Conservation (phyloP, 2,797 vertebrate genomes). For the Melanotaenia pygmaea region DNA sequence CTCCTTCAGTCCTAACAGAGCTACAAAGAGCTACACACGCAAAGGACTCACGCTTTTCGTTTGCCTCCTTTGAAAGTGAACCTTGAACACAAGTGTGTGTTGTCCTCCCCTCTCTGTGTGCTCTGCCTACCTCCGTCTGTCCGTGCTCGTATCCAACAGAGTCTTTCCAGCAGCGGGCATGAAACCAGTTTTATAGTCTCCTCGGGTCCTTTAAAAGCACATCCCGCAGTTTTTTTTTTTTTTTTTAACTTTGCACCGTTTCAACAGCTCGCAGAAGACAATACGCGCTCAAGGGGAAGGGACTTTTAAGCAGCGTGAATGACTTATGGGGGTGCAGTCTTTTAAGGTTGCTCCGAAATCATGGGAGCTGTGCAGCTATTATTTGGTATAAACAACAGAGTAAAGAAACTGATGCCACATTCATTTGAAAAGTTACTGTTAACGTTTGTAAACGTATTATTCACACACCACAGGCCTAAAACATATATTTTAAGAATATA, state of each 20-base stretch:
- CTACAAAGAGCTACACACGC: slow-evolving; percentile 3
- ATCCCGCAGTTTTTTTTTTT: slow-evolving; percentile 46
- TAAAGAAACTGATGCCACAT: background rate
- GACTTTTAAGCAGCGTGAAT: slow-evolving; percentile 49
- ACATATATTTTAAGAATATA: background rate
- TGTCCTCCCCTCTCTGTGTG: slow-evolving; percentile 36
- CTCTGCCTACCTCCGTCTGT: slow-evolving; percentile 51
- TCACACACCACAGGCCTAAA: background rate
- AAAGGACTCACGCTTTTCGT: slow-evolving; percentile 7
- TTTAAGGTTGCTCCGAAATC: slow-evolving; percentile 27
- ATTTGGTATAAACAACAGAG: background rate
- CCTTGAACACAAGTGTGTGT: slow-evolving; percentile 6
- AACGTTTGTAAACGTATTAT: background rate
- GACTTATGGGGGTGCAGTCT: slow-evolving; percentile 39
- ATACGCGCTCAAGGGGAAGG: slow-evolving; percentile 48
- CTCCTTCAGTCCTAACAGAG: background rate
- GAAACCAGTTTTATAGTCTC: slow-evolving; percentile 79
- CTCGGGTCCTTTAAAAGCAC: slow-evolving; percentile 68
- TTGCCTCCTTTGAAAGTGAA: slow-evolving; percentile 26
- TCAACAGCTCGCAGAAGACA: slow-evolving; percentile 55
- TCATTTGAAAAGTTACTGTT: background rate
- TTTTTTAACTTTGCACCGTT: slow-evolving; percentile 63
- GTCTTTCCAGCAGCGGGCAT: slow-evolving; percentile 67
- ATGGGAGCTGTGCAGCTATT: slow-evolving; percentile 5
- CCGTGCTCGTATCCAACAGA: slow-evolving; percentile 57